Evolutionary conservation across 2,888 invertebrate species (phyloP), one percentile per base, ranked within the genome.

Genomic region (Drosophila phalerata): DNA sequence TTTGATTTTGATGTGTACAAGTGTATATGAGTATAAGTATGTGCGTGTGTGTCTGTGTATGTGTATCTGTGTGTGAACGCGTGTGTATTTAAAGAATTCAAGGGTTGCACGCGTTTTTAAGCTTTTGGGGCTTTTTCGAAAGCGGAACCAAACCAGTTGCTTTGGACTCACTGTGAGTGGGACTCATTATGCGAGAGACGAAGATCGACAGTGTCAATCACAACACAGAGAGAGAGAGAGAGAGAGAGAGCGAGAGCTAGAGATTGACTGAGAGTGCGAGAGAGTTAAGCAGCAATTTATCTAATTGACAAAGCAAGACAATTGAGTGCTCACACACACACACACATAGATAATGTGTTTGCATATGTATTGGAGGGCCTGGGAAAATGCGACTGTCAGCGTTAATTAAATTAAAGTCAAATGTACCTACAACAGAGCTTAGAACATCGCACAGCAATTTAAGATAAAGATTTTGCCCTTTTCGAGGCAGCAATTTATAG

Each of bases 71-170:
- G 4, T 19, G 11, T 19, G 17, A 13, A 25, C n/a, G 43, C n/a
- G 48, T 62, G 55, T 67, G 28, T 74, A 49, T 67, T 71, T 74
- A 66, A 76, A 88, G 78, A 88, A 85, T 85, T 70, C 68, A 61
- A 67, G 40, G 34, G 62, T 51, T 75, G 76, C 74, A 63, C 37
- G 60, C 42, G 58, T 49, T 60, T 60, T 61, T 60, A 66, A 68
- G 40, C 43, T 64, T 65, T 62, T 60, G 53, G 43, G 22, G 40
- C 37, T 70, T 73, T 88, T 89, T 88, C 75, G 90, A 85, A 85
- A 85, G 85, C 81, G 88, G 84, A 85, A 85, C 86, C 73, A 85
- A 89, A 88, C 85, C 89, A 79, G 89, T 84, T 87, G 62, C 56
- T 53, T 32, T 42, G 49, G 32, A 48, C 49, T 63, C 38, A 61